Base-by-base conservation (phyloP, 2,113 vertebrate species). In the Acanthochromis polyacanthus region DNA sequence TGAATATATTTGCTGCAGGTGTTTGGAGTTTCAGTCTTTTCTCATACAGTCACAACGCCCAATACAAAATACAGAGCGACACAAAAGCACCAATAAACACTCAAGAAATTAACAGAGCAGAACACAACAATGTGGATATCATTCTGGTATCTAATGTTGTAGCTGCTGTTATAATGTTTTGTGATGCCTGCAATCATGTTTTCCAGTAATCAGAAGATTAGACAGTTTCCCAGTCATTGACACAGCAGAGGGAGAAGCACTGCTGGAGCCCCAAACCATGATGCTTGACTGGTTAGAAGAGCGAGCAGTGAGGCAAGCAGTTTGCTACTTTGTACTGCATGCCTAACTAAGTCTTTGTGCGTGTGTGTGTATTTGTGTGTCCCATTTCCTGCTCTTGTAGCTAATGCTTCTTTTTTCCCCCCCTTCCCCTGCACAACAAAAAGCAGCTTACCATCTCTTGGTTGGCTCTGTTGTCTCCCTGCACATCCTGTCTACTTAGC, bases 401-500 rank as follows among this genome's bases (percentile, higher is more conserved):
- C 14, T 56, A 25, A 23, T 67, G 12, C 57, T 67, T 82, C 62
- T 71, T 80, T 81, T 30, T 23, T 71, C 61, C 61, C 66, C 14
- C 25, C 16, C n/a, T n/a, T n/a, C n/a, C 59, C 12, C 23, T 45
- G 48, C 46, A 69, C 63, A 74, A 88, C 76, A 85, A 81, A 90
- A 86, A 88, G 77, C 83, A 50, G 83, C 83, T 90, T 85, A 89
- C 53, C 69, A 71, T 70, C 59, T 82, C 53, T 71, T 70, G 65
- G 68, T 66, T 78, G 64, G 50, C 58, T 81, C 20, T 62, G 53
- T 65, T 62, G 63, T 75, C 59, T 84, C 72, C 72, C 32, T 45
- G 30, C 62, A 78, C 72, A 80, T 59, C 83, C 53, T 66, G 68
- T 62, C 40, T 45, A 40, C 55, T 78, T 75, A 78, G 72, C 59